Evolutionary conservation across 92 coral and sea anemone species (phyloP).

Genomic region (Umimayanthus kanabou): DNA sequence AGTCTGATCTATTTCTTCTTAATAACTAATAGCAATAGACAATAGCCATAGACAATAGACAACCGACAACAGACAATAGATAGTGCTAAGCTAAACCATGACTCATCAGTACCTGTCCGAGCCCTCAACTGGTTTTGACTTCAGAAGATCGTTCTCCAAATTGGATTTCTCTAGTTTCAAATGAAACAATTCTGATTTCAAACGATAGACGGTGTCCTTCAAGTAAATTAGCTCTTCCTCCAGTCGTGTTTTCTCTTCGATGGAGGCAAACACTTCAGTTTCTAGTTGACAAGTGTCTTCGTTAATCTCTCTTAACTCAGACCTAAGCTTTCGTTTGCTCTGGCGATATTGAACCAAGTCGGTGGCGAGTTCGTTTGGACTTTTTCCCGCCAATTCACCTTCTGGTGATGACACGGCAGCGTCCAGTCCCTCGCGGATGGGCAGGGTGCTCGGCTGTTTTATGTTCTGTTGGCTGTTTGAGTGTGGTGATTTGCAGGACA

Average conservation of each 20-base stretch:
- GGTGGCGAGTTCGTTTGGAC: constrained; percentile 21
- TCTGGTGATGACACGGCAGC: constrained; percentile 34
- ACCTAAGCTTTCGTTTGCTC: constrained; percentile 55
- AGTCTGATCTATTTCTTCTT: too few species aligned
- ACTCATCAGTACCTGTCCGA: constrained; percentile 26
- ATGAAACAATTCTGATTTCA: constrained; percentile 78
- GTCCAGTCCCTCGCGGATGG: constrained; percentile 15
- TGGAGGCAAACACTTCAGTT: constrained; percentile 82
- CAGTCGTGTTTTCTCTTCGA: constrained; percentile 85
- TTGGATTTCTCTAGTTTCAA: constrained; percentile 81
- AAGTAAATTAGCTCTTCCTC: constrained; percentile 79
- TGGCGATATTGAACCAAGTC: constrained; percentile 34
- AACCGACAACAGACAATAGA: not conserved
- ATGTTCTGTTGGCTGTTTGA: not conserved
- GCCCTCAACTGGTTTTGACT: constrained; percentile 42
- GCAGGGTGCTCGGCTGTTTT: constrained; percentile 11
- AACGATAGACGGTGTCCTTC: constrained; percentile 75
- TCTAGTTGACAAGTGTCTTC: constrained; percentile 83
- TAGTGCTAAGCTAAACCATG: not conserved
- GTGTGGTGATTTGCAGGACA: not conserved
- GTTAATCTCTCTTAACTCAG: constrained; percentile 67
- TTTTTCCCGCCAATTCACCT: constrained; percentile 45
- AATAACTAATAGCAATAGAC: not conserved
- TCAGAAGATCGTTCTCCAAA: constrained; percentile 70
- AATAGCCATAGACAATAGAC: not conserved